Percentiles rank a stretch among this genome's conserved stretches.
Evolutionary conservation across 1,140 invertebrate genomes (phyloP).

Genomic region (Melipona quadrifasciata): DNA sequence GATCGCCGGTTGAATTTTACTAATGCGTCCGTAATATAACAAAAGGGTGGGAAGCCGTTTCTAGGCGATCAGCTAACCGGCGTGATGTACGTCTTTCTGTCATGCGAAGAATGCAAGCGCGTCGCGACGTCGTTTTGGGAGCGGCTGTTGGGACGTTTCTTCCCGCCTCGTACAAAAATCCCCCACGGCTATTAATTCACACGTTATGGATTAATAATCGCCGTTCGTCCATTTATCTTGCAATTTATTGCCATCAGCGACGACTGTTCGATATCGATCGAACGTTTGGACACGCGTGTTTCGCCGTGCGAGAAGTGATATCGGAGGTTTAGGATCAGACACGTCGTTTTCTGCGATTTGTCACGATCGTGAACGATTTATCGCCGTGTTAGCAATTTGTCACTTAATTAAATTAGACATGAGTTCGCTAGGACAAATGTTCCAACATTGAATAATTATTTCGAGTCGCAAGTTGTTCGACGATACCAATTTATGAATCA

Average conservation of each 20-base stretch:
- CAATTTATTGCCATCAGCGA: constrained; percentile 14
- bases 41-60: constrained; percentile 51
- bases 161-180: not conserved
- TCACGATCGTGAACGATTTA: no score
- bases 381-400: no score
- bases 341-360: not conserved
- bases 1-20: constrained; percentile 43
- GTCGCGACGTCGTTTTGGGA: constrained; percentile 33
- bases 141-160: not conserved
- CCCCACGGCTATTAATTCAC: not conserved
- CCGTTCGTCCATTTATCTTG: constrained; percentile 3
- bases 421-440: no score
- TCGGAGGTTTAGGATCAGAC: constrained; percentile 13
- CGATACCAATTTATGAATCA: no score
- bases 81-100: constrained; percentile 52
- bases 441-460: no score
- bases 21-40: constrained; percentile 56
- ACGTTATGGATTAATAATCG: constrained; percentile 47
- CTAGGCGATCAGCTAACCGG: constrained; percentile 38
- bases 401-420: no score
- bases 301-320: not conserved
- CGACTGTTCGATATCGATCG: constrained; percentile 1
- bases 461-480: no score
- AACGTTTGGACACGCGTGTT: not conserved
- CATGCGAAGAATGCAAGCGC: constrained; percentile 56